Percentiles rank a stretch among this genome's conserved stretches.
Conservation (phyloP, 1,140 invertebrate species). For the Neomicropteryx cornuta region DNA sequence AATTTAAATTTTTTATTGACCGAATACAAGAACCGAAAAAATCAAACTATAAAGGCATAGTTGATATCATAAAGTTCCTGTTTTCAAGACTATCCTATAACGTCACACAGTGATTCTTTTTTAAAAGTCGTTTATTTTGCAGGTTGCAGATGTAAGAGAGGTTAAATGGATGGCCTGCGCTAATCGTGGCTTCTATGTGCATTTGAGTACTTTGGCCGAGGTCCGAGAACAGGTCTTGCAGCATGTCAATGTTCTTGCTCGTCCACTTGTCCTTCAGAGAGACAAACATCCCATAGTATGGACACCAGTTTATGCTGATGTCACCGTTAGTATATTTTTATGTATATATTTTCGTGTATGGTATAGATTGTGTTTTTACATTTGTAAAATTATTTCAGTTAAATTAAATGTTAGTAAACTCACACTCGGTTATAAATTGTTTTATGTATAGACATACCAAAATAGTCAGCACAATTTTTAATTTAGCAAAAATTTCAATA, state of each 20-base stretch:
- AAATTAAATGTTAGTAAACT: not conserved
- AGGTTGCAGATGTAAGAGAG: constrained; percentile 63
- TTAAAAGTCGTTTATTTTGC: too few species aligned
- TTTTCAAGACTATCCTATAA: too few species aligned
- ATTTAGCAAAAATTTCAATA: too few species aligned
- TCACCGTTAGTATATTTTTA: constrained; percentile 50
- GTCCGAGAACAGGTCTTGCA: constrained; percentile 89
- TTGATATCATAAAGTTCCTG: too few species aligned
- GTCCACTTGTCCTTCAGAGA: constrained; percentile 70
- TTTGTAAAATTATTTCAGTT: not conserved
- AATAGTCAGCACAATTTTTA: too few species aligned
- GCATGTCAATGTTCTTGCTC: constrained; percentile 83
- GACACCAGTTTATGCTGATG: constrained; percentile 88
- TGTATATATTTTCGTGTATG: constrained; percentile 7
- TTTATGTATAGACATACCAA: too few species aligned
- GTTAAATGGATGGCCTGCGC: constrained; percentile 96
- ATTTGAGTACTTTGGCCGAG: constrained; percentile 85
- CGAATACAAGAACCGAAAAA: too few species aligned
- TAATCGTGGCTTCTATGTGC: constrained; percentile 89
- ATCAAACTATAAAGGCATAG: too few species aligned
- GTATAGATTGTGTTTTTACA: constrained; percentile 1
- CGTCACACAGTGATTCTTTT: too few species aligned
- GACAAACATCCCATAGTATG: constrained; percentile 75
- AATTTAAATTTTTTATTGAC: too few species aligned
- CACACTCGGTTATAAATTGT: not conserved